Conservation (phyloP, 2,113 vertebrate species). For the Vicugna pacos region DNA sequence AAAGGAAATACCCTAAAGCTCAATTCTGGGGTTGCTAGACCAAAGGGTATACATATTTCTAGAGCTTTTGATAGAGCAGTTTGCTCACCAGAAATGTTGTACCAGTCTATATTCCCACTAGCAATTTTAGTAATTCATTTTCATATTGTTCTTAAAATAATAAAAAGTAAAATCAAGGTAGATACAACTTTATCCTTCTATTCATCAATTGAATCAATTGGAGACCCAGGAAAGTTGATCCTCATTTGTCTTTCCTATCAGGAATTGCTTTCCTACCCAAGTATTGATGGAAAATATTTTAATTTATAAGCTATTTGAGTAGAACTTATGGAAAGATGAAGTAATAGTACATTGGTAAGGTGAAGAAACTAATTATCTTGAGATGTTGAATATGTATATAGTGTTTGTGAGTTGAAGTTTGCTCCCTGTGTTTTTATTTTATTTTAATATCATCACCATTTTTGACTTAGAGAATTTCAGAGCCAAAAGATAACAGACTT, state of each 20-base stretch:
- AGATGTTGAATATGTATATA: not conserved
- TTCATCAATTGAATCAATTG: conserved; percentile 34
- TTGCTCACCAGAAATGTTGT: not conserved
- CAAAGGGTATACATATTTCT: not conserved
- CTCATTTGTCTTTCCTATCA: conserved; percentile 22
- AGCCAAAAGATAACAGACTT: conserved; percentile 33
- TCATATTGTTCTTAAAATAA: conserved; percentile 31
- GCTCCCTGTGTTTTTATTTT: not conserved
- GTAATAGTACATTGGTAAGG: conserved; percentile 15
- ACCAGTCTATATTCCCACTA: not conserved
- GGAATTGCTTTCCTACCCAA: conserved; percentile 30
- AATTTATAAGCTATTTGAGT: conserved; percentile 18
- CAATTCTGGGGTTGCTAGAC: not conserved
- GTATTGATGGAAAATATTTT: conserved; percentile 23
- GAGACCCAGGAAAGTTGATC: conserved; percentile 2
- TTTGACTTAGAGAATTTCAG: conserved; percentile 53
- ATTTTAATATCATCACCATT: conserved; percentile 36
- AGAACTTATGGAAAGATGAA: conserved; percentile 46
- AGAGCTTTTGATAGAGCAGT: conserved; percentile 25
- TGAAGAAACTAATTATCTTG: conserved; percentile 38
- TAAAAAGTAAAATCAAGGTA: conserved; percentile 53
- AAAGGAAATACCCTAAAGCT: conserved; percentile 48
- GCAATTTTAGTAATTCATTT: conserved; percentile 47
- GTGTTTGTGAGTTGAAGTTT: conserved; percentile 40
- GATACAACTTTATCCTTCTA: conserved; percentile 20